Evolutionary conservation across 2,888 invertebrate genomes (phyloP), one percentile per base, ranked within the genome.

Genomic region (Thyatira batis): DNA sequence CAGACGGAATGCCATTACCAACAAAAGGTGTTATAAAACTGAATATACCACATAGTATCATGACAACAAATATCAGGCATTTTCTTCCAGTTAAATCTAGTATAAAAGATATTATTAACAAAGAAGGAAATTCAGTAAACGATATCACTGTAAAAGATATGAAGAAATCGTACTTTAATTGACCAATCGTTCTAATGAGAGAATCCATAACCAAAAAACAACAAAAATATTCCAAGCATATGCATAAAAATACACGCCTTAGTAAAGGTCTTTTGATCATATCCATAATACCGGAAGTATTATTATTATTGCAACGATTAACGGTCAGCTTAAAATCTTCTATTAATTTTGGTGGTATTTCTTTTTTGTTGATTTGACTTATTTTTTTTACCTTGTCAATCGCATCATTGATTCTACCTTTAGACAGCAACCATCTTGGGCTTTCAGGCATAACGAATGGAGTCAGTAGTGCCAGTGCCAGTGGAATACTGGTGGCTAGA

Each of bases 381-480:
- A 87, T 85, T 11, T 52, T 69, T 13, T 75, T 48, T 5, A 85
- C 63, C 67, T 78, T 86, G 0, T 73, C 57, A 0, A 86, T 55
- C 1, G 87, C 78, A 3, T 87, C 82, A 23, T 87, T 76, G 1
- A 83, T 58, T 13, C 81, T 73, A 5, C 84, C 85, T 55, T 80
- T 84, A 10, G 82, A 79, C 2, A 88, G 54, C 8, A 87, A 58
- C 88, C 88, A 89, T 49, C 83, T 75, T 10, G 89, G 84, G 56
- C 89, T 89, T 61, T 89, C 89, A 1, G 87, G 86, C 27, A 87
- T 67, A 20, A 86, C 49, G 11, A 84, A 70, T 8, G 82, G 84
- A 8, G 84, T 71, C 2, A 87, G 30, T 30, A 88, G 8, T 3
- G 80, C 61, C 6, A 84, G 53, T 0, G 64, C 74, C 73, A 88